Conservation (phyloP, 2,888 invertebrate genomes). For the Noctua janthe region DNA sequence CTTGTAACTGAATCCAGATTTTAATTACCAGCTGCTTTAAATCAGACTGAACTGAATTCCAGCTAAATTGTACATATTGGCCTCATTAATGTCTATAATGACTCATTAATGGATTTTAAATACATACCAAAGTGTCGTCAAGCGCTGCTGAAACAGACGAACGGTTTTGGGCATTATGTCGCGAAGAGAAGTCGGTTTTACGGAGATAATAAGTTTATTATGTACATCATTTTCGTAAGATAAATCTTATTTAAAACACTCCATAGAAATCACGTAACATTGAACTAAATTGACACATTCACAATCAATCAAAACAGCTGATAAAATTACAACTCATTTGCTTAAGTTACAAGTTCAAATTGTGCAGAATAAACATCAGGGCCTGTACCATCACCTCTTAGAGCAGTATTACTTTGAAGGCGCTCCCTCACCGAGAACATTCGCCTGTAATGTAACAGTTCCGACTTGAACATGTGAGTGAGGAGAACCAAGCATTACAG, state of each 20-base stretch:
- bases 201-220: neutral
- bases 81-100: constrained; percentile 30
- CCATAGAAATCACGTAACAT: neutral
- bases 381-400: neutral
- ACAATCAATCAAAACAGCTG: constrained; percentile 1
- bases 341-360: neutral
- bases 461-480: neutral
- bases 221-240: neutral
- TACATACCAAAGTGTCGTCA: neutral
- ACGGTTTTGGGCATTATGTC: neutral
- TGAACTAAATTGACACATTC: neutral
- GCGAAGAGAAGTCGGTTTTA: neutral
- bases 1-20: constrained; percentile 40
- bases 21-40: constrained; percentile 47
- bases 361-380: constrained; percentile 12
- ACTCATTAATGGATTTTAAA: constrained; percentile 1
- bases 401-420: neutral
- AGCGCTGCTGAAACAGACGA: neutral
- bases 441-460: neutral
- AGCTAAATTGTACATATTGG: constrained; percentile 12
- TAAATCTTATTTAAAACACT: neutral
- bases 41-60: constrained; percentile 12
- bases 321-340: constrained; percentile 27
- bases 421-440: neutral
- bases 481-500: neutral